Evolutionary conservation across 2,888 invertebrate species (phyloP).

Genomic region (Colletes collaris): DNA sequence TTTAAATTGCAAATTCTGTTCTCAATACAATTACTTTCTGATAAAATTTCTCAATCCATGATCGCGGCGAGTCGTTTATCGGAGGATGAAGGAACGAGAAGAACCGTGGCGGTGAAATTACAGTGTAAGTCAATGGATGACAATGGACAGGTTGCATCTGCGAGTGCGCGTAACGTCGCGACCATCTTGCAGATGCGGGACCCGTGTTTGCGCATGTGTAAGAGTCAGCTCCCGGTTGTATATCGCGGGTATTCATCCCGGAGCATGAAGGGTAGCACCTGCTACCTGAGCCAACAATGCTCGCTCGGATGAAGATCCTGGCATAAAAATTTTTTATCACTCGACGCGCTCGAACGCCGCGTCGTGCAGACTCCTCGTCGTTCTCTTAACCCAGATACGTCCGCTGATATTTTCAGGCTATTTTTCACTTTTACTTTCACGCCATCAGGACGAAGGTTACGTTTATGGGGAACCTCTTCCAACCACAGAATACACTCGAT

Average conservation of each 20-base stretch:
- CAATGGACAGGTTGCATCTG: conserved; percentile 58
- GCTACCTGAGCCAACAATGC: conserved; percentile 67
- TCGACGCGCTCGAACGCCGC: background rate
- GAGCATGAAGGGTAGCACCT: conserved; percentile 67
- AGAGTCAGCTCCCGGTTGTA: conserved; percentile 61
- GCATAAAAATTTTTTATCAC: conserved; percentile 49
- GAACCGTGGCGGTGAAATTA: background rate
- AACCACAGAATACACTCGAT: no score
- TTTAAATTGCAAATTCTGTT: no score
- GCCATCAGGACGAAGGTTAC: conserved; percentile 5
- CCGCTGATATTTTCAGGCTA: conserved; percentile 44
- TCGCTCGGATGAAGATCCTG: conserved; percentile 53
- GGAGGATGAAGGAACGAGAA: no score
- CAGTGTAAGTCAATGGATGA: conserved; percentile 7
- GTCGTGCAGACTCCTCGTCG: conserved; percentile 19
- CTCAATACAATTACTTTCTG: no score
- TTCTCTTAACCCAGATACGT: conserved; percentile 53
- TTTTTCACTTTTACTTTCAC: conserved; percentile 54
- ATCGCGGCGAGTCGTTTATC: no score
- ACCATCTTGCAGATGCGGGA: conserved; percentile 68
- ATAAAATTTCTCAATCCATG: no score
- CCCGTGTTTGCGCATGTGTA: conserved; percentile 57
- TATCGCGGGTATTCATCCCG: conserved; percentile 61
- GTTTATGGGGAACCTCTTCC: background rate
- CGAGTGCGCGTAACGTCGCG: conserved; percentile 47